Percentiles rank a stretch among this genome's conserved stretches.
Conservation (phyloP, 2,888 invertebrate species). For the Drosophila testacea region DNA sequence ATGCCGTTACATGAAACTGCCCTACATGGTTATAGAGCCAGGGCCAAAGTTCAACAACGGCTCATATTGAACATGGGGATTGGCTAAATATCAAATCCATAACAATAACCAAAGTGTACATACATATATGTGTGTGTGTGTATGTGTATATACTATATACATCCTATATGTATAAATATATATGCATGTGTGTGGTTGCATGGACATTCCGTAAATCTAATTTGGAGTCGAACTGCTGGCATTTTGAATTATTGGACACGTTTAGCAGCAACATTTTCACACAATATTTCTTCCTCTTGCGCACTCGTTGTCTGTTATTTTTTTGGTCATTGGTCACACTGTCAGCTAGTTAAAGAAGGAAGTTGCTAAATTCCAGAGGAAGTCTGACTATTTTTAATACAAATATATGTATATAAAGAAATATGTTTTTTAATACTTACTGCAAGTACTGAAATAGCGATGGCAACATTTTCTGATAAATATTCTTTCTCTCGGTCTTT, state of each 20-base stretch:
- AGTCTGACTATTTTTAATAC: not conserved
- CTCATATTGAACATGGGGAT: not conserved
- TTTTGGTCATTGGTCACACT: not conserved
- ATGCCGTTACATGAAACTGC: conserved; percentile 21
- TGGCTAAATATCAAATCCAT: conserved; percentile 29
- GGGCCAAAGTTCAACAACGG: conserved; percentile 15
- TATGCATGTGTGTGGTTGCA: not conserved
- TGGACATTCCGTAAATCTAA: conserved; percentile 31
- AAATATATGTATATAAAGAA: no score
- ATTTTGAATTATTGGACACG: conserved; percentile 23
- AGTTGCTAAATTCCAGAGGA: not conserved
- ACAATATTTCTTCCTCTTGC: conserved; percentile 1
- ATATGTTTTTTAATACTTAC: no score
- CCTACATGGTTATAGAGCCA: not conserved
- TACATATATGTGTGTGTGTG: not conserved
- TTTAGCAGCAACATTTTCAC: not conserved
- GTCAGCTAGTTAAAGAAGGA: not conserved
- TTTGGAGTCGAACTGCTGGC: conserved; percentile 18
- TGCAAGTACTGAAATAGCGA: no score
- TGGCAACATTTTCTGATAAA: no score
- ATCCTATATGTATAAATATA: no score
- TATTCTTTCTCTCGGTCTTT: no score
- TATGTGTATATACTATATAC: not conserved
- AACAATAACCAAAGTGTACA: conserved; percentile 15
- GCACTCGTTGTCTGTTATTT: not conserved